Evolutionary conservation across 1,140 invertebrate species (phyloP), one percentile per base, ranked within the genome.

Genomic region (Contarinia nasturtii): DNA sequence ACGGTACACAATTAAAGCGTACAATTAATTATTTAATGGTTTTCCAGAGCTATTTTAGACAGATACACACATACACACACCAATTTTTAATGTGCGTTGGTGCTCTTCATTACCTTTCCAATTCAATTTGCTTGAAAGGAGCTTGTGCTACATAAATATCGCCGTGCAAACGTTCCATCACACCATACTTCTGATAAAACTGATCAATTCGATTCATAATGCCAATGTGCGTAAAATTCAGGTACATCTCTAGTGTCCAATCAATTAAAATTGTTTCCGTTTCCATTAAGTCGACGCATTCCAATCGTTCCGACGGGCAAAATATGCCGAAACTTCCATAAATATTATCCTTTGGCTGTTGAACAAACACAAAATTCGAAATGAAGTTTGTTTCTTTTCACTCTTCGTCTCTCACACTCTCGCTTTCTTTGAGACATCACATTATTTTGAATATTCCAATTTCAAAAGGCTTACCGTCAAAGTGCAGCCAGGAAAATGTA

Each of bases 401-500:
- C 36, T n/a, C n/a, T n/a, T n/a, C n/a, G n/a, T n/a, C n/a, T n/a
- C n/a, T n/a, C n/a, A n/a, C n/a, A n/a, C n/a, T n/a, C n/a, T n/a
- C n/a, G n/a, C n/a, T n/a, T n/a, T n/a, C n/a, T n/a, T n/a, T n/a
- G n/a, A n/a, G n/a, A n/a, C n/a, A n/a, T n/a, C n/a, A n/a, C n/a
- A n/a, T n/a, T n/a, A n/a, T n/a, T n/a, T n/a, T n/a, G n/a, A n/a
- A n/a, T n/a, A 41, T 48, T 10, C 11, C 70, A 38, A 38, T 38
- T n/a, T 14, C 3, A 3, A 38, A 38, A 5, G 3, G 36, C 74
- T 77, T 70, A 86, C 82, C 65, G 82, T 79, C 60, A 75, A 72
- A 38, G 83, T 87, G 71, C 83, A 84, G 59, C 83, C 83, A 49
- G 83, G 83, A 65, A 87, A 86, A 65, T 87, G 83, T 53, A 86